Evolutionary conservation across 2,113 vertebrate species (phyloP).

Genomic region (Passer domesticus): DNA sequence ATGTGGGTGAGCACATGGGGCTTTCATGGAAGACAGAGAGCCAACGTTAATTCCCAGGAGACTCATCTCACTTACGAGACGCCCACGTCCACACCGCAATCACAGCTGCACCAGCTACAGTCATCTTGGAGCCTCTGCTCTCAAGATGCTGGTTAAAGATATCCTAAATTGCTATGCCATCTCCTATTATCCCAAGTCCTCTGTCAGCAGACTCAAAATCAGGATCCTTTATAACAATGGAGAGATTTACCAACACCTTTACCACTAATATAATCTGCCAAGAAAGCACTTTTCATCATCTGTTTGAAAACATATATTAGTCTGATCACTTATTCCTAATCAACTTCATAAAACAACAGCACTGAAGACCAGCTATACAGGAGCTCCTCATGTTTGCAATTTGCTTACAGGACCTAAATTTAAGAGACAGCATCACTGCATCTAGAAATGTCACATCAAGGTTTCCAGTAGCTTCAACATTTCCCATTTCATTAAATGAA

Average conservation of each 20-base stretch:
- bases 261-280: not conserved
- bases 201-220: not conserved
- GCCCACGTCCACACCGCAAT: not conserved
- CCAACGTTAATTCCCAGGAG: not conserved
- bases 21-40: conserved; percentile 13
- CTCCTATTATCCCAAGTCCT: not conserved
- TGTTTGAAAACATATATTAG: not conserved
- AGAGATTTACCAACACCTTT: not conserved
- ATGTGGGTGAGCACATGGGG: not conserved
- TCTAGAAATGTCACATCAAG: conserved; percentile 24
- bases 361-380: not conserved
- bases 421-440: not conserved
- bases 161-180: not conserved
- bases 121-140: not conserved
- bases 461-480: conserved; percentile 38
- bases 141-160: not conserved
- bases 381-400: not conserved
- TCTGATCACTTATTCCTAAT: not conserved
- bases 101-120: conserved; percentile 4
- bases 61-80: not conserved
- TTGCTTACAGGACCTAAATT: not conserved
- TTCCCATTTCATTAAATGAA: conserved; percentile 30
- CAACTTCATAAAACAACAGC: not conserved
- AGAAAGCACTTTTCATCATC: not conserved
- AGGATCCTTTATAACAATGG: not conserved